phyloP scores from a whole-genome alignment of 1,140 invertebrate genomes.

The Battus philenor region DNA sequence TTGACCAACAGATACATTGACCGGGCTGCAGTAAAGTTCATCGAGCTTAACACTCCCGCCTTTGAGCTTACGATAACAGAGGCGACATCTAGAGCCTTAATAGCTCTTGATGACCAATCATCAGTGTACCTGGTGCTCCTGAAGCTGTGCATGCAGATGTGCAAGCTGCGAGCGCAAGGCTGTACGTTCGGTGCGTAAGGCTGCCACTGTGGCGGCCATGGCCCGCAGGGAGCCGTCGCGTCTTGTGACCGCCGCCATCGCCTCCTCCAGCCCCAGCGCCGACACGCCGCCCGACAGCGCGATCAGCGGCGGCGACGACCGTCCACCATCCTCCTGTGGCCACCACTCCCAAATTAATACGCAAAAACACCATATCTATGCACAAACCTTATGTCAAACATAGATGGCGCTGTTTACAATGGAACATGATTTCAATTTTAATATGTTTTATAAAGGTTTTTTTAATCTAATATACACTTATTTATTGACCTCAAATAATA shows the following conservation, averaged over 20 bases:
- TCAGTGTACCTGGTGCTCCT: not conserved
- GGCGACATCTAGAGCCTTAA: no score
- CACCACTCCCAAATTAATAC: no score
- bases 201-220: constrained; percentile 19
- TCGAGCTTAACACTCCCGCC: not conserved
- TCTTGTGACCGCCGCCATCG: constrained; percentile 38
- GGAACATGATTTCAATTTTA: no score
- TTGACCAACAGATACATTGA: no score
- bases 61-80: not conserved
- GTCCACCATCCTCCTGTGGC: not conserved
- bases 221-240: constrained; percentile 41
- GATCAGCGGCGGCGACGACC: not conserved
- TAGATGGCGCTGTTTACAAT: no score
- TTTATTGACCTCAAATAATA: no score
- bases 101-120: no score
- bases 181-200: constrained; percentile 35
- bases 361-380: no score
- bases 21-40: not conserved
- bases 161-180: constrained; percentile 20
- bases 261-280: constrained; percentile 36
- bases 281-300: constrained; percentile 13
- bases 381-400: no score
- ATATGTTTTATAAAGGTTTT: no score
- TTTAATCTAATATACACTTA: no score
- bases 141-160: constrained; percentile 21